A percentile compares a stretch with the other conserved stretches of the same genome.
Evolutionary conservation across 1,140 invertebrate species (phyloP).

Genomic region (Sycophila sp.): DNA sequence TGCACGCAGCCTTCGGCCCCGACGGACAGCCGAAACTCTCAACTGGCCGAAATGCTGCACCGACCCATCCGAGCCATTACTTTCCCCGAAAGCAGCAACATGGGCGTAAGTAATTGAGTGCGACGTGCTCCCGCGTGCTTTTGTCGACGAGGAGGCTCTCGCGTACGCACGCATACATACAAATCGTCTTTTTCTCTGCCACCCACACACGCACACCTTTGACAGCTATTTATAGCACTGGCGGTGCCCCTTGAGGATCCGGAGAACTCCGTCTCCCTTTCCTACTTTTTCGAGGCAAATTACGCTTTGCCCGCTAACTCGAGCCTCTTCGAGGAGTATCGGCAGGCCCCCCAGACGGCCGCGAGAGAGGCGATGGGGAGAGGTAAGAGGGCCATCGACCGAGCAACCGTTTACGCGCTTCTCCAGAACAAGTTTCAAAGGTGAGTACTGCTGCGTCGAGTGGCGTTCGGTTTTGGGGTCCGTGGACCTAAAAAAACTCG

Average conservation of each 20-base stretch:
- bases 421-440: conserved; percentile 59
- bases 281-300: conserved; percentile 80
- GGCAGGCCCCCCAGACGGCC: conserved; percentile 37
- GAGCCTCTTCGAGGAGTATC: conserved; percentile 31
- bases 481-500: too few relatives aligned
- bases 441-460: conserved; percentile 49
- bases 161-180: too few relatives aligned
- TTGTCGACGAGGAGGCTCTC: not conserved
- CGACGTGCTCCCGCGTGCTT: not conserved
- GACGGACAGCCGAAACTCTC: conserved; percentile 46
- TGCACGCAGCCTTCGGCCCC: not conserved
- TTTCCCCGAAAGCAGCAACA: conserved; percentile 57
- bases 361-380: conserved; percentile 42
- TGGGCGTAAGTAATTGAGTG: conserved; percentile 62
- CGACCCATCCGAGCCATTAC: conserved; percentile 58
- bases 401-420: conserved; percentile 53
- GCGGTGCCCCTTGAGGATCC: conserved; percentile 77
- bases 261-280: conserved; percentile 75
- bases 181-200: too few relatives aligned
- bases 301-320: conserved; percentile 69
- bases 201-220: not conserved
- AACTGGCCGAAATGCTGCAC: conserved; percentile 59
- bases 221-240: conserved; percentile 73
- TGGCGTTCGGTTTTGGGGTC: too few relatives aligned
- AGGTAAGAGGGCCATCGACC: conserved; percentile 52